phyloP scores from a whole-genome alignment of 2,113 vertebrate genomes.

The Passerina amoena region DNA sequence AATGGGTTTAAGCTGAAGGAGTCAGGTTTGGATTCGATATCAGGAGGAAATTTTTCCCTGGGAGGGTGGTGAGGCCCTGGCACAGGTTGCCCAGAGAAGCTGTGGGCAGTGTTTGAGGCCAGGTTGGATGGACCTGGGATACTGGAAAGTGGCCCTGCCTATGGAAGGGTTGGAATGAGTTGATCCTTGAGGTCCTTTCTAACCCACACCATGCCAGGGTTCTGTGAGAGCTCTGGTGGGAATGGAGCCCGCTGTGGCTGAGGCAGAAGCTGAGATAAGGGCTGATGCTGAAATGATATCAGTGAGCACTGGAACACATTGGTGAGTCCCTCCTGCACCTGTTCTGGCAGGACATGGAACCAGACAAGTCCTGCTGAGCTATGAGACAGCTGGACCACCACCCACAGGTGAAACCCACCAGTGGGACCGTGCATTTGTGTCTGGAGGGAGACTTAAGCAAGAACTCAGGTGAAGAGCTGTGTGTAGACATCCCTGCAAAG shows the following conservation, averaged over 20 bases:
- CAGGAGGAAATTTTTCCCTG: background rate
- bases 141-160: background rate
- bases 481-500: background rate
- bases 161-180: accelerated
- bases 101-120: background rate
- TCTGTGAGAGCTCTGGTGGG: background rate
- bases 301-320: background rate
- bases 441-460: background rate
- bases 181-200: background rate
- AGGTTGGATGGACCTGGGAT: accelerated
- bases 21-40: background rate
- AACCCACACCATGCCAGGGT: background rate
- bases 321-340: background rate
- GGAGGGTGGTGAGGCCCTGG: background rate
- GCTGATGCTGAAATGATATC: background rate
- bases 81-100: background rate
- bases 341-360: accelerated
- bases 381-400: background rate
- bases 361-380: background rate
- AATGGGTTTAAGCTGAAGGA: background rate
- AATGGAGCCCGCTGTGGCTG: accelerated
- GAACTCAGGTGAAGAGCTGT: background rate
- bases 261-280: background rate
- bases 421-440: background rate
- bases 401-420: accelerated